These are phyloP conservation scores for Hyposoter didymator DNA, from an alignment of 2,888 invertebrate species.

Conservation along the genomic window DNA sequence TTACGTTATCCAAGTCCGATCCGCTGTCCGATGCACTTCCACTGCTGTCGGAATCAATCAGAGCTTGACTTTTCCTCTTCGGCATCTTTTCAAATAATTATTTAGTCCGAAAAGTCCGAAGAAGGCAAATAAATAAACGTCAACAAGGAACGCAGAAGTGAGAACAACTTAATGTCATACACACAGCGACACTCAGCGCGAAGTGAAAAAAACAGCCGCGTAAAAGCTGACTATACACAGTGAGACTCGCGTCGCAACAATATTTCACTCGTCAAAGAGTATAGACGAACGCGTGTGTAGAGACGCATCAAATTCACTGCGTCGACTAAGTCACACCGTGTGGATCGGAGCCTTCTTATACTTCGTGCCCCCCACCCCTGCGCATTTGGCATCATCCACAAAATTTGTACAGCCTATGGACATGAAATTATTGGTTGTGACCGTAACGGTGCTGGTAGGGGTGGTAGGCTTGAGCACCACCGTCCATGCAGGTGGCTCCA, in stretches of 20 bases:
- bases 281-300: not conserved
- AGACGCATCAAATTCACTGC: too few species aligned
- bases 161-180: constrained; percentile 72
- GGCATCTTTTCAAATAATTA: constrained; percentile 87
- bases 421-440: too few species aligned
- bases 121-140: constrained; percentile 34
- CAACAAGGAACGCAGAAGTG: constrained; percentile 58
- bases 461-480: too few species aligned
- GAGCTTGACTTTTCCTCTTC: constrained; percentile 93
- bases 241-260: constrained; percentile 50
- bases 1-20: constrained; percentile 94
- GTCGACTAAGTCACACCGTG: too few species aligned
- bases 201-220: constrained; percentile 46
- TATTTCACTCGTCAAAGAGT: constrained; percentile 30
- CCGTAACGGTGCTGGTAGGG: too few species aligned
- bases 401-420: too few species aligned
- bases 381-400: too few species aligned
- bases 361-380: too few species aligned
- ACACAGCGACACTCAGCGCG: constrained; percentile 46
- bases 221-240: constrained; percentile 24
- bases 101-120: constrained; percentile 18
- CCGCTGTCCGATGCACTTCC: constrained; percentile 88
- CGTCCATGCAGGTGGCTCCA: too few species aligned
- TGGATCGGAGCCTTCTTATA: too few species aligned
- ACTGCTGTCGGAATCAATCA: constrained; percentile 93